Percentiles rank a stretch among this genome's conserved stretches.
Evolutionary conservation across 2,797 vertebrate genomes (phyloP).

Genomic region (Yasuhikotakia modesta): DNA sequence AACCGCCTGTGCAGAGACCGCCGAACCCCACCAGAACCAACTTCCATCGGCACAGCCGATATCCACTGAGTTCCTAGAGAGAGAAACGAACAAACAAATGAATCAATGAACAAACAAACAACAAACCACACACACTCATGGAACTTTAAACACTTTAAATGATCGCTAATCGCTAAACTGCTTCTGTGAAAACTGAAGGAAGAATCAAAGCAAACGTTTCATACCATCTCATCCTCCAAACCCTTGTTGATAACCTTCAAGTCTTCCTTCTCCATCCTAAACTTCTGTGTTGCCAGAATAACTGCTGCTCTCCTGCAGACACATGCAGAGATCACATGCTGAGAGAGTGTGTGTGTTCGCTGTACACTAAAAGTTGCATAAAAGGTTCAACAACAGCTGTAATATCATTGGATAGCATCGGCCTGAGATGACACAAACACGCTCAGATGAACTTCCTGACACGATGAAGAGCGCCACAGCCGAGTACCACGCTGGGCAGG

Average conservation of each 20-base stretch:
- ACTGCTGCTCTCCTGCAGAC: constrained; percentile 67
- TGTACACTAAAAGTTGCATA: background rate
- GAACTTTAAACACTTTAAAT: background rate
- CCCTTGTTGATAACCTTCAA: constrained; percentile 88
- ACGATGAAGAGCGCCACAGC: too few species aligned
- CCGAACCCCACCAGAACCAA: constrained; percentile 84
- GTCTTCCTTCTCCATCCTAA: constrained; percentile 92
- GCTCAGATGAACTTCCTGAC: constrained; percentile 24
- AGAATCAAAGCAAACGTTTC: background rate
- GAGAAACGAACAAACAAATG: background rate
- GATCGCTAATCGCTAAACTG: background rate
- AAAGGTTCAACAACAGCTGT: constrained; percentile 41
- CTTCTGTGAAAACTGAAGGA: background rate
- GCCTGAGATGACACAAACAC: constrained; percentile 41
- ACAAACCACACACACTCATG: background rate
- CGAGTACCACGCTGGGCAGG: too few species aligned
- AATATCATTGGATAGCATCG: constrained; percentile 34
- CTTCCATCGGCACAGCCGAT: constrained; percentile 89
- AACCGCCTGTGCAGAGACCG: constrained; percentile 89
- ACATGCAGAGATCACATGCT: constrained; percentile 49
- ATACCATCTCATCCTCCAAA: constrained; percentile 96
- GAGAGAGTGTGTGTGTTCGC: constrained; percentile 20
- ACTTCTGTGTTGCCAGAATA: constrained; percentile 60
- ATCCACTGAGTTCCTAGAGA: constrained; percentile 88
- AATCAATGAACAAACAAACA: background rate